These are phyloP conservation scores for Coendou prehensilis DNA, from an alignment of 2,797 vertebrate genomes.

Conservation along the genomic window DNA sequence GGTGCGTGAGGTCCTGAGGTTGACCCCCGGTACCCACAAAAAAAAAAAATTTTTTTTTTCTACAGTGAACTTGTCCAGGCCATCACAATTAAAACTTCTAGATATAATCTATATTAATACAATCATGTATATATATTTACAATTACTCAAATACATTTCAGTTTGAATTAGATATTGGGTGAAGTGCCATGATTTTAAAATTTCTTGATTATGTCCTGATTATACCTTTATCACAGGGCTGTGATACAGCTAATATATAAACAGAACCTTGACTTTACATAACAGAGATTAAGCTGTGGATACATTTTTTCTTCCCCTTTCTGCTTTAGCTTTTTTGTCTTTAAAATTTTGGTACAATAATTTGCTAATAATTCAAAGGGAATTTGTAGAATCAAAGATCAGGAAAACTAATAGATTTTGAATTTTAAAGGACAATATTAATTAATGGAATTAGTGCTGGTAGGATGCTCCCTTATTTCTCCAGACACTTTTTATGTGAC, in stretches of 20 bases:
- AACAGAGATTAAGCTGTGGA: background rate
- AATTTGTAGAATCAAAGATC: background rate
- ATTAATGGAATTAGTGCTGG: background rate
- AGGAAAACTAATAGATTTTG: background rate
- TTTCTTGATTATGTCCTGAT: slow-evolving; percentile 1
- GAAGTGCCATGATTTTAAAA: background rate
- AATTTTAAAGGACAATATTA: background rate
- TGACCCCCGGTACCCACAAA: too few species aligned
- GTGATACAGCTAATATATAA: background rate
- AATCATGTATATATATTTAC: background rate
- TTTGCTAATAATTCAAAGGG: background rate
- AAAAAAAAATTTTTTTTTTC: background rate
- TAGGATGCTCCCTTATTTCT: background rate
- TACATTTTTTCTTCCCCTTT: background rate
- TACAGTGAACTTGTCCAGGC: background rate
- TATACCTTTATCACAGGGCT: background rate
- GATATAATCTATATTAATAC: slow-evolving; percentile 10
- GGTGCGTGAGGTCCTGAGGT: too few species aligned
- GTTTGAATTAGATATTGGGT: background rate
- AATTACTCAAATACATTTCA: background rate
- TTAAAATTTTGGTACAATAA: slow-evolving; percentile 1
- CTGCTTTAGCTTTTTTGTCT: background rate
- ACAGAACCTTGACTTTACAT: background rate
- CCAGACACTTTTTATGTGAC: background rate
- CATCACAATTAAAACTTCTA: background rate